These are phyloP conservation scores for Menidia menidia DNA, from an alignment of 2,797 vertebrate species.

Conservation along the genomic window DNA sequence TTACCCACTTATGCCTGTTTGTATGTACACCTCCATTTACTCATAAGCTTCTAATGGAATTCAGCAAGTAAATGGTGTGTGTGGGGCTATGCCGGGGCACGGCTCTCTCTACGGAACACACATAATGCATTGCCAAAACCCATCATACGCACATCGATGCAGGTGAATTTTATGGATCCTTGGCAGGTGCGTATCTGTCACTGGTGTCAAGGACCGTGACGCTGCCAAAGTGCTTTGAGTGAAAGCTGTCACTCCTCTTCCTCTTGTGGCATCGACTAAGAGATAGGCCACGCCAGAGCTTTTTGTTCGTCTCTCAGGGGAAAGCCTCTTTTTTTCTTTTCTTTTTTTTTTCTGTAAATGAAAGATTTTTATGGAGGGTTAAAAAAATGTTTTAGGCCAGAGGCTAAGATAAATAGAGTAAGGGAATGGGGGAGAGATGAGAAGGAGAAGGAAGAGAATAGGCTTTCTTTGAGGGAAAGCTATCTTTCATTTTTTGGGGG, in stretches of 20 bases:
- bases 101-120: neutral
- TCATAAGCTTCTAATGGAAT: neutral
- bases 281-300: slow-evolving; percentile 54
- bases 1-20: neutral
- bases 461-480: slow-evolving; percentile 49
- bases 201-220: slow-evolving; percentile 56
- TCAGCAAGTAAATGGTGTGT: neutral
- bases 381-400: slow-evolving; percentile 62
- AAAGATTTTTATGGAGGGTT: slow-evolving; percentile 55
- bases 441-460: slow-evolving; percentile 30
- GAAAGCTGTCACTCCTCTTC: slow-evolving; percentile 64
- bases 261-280: slow-evolving; percentile 49
- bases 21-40: neutral
- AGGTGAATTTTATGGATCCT: slow-evolving; percentile 19
- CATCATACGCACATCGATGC: slow-evolving; percentile 6
- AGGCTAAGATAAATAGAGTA: slow-evolving; percentile 65
- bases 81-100: neutral
- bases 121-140: neutral
- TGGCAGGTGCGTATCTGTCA: slow-evolving; percentile 66
- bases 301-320: slow-evolving; percentile 51
- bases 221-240: slow-evolving; percentile 46
- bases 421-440: slow-evolving; percentile 36
- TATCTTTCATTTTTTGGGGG: slow-evolving; percentile 42
- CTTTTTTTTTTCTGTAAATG: neutral
- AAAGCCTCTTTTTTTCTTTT: slow-evolving; percentile 21